These are phyloP conservation scores for Caenorhabditis afra DNA, from an alignment of 2,888 invertebrate genomes.

Conservation along the genomic window DNA sequence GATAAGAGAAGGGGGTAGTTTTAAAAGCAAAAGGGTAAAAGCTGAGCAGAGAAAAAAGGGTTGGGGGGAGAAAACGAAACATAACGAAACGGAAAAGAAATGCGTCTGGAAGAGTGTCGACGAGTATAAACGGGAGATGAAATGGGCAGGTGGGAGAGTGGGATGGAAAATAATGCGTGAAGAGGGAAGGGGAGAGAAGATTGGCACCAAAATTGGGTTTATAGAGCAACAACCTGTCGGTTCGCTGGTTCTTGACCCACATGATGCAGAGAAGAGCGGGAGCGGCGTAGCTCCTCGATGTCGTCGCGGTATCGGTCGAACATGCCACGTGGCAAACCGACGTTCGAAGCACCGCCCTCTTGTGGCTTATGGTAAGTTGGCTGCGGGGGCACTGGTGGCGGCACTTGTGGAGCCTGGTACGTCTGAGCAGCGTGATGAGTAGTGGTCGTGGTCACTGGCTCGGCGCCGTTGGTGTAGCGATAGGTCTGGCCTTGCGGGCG, in stretches of 20 bases:
- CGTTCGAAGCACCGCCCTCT: slow-evolving; percentile 6
- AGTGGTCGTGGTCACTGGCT: slow-evolving; percentile 35
- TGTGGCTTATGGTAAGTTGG: slow-evolving; percentile 1
- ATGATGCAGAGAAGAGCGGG: slow-evolving; percentile 78
- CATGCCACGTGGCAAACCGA: slow-evolving; percentile 78
- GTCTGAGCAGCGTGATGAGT: too few relatives aligned
- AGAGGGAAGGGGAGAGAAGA: slow-evolving; percentile 7
- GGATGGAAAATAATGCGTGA: too few relatives aligned
- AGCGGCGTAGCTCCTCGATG: slow-evolving; percentile 79
- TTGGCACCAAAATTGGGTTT: slow-evolving; percentile 20
- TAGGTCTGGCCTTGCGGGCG: slow-evolving; percentile 43
- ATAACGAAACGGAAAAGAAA: too few relatives aligned
- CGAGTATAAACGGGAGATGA: not conserved
- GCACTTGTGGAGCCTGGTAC: not conserved
- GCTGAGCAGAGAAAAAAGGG: too few relatives aligned
- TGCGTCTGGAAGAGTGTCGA: too few relatives aligned
- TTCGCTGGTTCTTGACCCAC: slow-evolving; percentile 53
- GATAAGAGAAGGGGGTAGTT: too few relatives aligned
- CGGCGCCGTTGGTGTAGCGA: slow-evolving; percentile 46
- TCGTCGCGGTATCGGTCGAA: slow-evolving; percentile 80
- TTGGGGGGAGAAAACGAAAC: too few relatives aligned
- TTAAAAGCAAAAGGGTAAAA: too few relatives aligned
- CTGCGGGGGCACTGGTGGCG: slow-evolving; percentile 31
- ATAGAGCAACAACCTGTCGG: slow-evolving; percentile 74
- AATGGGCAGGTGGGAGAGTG: slow-evolving; percentile 20